Percentiles rank a stretch among this genome's conserved stretches.
These are phyloP conservation scores for Microplitis demolitor DNA, from an alignment of 1,140 invertebrate genomes.

Conservation along the genomic window DNA sequence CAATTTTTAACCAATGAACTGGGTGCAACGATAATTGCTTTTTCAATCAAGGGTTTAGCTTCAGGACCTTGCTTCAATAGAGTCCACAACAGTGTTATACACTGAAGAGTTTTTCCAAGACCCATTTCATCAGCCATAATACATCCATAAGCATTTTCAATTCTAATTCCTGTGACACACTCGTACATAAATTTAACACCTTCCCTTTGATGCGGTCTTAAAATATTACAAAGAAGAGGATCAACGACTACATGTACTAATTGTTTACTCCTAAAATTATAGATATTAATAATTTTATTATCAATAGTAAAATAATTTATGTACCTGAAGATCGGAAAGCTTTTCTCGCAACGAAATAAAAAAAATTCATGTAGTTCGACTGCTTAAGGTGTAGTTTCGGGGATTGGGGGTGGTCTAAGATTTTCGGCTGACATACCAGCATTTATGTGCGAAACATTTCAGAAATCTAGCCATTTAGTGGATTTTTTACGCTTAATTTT, in stretches of 20 bases:
- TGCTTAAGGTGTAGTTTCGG: too few species aligned
- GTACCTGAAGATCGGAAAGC: neutral
- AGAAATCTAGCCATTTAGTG: too few species aligned
- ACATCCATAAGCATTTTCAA: conserved; percentile 88
- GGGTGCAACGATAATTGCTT: conserved; percentile 94
- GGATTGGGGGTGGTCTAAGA: too few species aligned
- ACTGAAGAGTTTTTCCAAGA: conserved; percentile 95
- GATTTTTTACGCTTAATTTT: too few species aligned
- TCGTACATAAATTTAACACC: conserved; percentile 99
- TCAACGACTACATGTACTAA: conserved; percentile 73
- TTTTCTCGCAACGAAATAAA: too few species aligned
- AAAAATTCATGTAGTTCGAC: too few species aligned
- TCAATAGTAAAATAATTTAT: neutral
- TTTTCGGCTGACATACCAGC: too few species aligned
- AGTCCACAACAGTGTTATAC: conserved; percentile 96
- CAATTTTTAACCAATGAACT: conserved; percentile 99
- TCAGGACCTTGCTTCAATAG: conserved; percentile 85
- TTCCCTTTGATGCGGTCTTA: conserved; percentile 97
- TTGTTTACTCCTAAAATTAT: conserved; percentile 43
- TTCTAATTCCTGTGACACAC: conserved; percentile 93
- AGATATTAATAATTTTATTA: neutral
- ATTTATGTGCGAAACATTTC: too few species aligned
- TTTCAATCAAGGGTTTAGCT: conserved; percentile 84
- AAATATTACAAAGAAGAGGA: conserved; percentile 85
- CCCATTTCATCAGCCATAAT: conserved; percentile 99